Base-by-base conservation (phyloP, 2,888 invertebrate genomes). In the Nomada fucata region DNA sequence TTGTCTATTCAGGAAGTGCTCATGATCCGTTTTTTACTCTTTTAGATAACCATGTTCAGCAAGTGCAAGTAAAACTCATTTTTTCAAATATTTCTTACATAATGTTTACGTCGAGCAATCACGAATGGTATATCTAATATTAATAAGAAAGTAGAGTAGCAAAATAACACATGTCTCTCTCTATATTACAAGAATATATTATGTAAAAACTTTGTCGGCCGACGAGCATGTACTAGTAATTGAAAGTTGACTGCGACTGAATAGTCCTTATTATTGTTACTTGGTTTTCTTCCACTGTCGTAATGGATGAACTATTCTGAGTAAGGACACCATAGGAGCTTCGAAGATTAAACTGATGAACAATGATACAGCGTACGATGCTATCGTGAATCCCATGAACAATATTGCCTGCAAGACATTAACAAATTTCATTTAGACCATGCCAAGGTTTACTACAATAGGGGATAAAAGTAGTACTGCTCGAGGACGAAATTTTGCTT, bases 321-420 rank as follows among this genome's bases (percentile, higher is more conserved):
- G 91, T 20, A 96, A 89, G 29, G 95, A 95, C 87, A 95, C 95
- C 88, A 95, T 93, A 0, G 96, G 96, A 91, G 95, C 95, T 93
- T 96, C 96, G 71, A 96, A 94, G 50, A 96, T 91, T 63, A 96
- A 91, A 1, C 95, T 94, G 23, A 96, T 93, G 29, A 94, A 69
- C 23, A 95, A 91, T 3, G 95, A 93, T 2, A 91, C 93, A 0
- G 90, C 77, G 63, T 95, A 90, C 0, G 95, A 94, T 10, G 94
- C 86, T 4, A 94, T 44, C 0, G 94, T 88, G 1, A 94, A 94
- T 20, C 95, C 96, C 53, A 95, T 90, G 92, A 94, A 95, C 86
- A 95, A 94, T 53, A 94, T 92, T 85, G 95, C 94, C 96, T 96
- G 92, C 2, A 93, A 88, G 80, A 67, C 53, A 10, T 44, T 74